Evolutionary conservation across 1,140 invertebrate genomes (phyloP), one percentile per base, ranked within the genome.

Genomic region (Atta cephalotes): DNA sequence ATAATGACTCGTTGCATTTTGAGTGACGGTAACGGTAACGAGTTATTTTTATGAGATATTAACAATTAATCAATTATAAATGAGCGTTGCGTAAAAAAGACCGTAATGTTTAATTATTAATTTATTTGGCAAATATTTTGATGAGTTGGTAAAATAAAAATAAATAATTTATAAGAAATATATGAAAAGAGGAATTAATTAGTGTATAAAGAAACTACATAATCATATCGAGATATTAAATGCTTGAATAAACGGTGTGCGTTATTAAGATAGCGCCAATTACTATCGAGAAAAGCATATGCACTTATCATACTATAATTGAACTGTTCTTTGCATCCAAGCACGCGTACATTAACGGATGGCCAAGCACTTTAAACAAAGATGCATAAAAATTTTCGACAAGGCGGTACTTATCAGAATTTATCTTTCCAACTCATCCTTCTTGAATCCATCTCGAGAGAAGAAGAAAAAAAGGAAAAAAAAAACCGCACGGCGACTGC

Each of bases 381-480:
- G n/a, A 63, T 18, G 28, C 45, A n/a, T 65, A 85, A 85, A 78
- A 80, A 56, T 79, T 51, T 85, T 45, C 31, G 53, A 82, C 68
- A 60, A 49, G 18, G 14, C 28, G 53, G 21, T 60, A n/a, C 51
- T 82, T 82, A 82, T 72, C 51, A 68, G 53, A 72, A 74, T 82
- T 82, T 62, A 82, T 82, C 80, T 62, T 82, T 39, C 80, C 39
- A n/a, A 82, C 14, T 60, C 25, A 74, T 74, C 14, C 53, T 74
- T 82, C 56, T 35, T 60, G 79, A 60, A 82, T 60, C 51, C 35
- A 58, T 71, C 10, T 25, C 53, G 10, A 51, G 49, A 12, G 49
- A 16, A 18, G 35, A 45, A 7, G 35, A 51, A 2, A 0, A 35
- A 56, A 56, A 16, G 31, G n/a, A 60, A 70, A 58, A 71, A 58